Evolutionary conservation across 2,113 vertebrate genomes (phyloP).

Genomic region (Dicentrarchus labrax): DNA sequence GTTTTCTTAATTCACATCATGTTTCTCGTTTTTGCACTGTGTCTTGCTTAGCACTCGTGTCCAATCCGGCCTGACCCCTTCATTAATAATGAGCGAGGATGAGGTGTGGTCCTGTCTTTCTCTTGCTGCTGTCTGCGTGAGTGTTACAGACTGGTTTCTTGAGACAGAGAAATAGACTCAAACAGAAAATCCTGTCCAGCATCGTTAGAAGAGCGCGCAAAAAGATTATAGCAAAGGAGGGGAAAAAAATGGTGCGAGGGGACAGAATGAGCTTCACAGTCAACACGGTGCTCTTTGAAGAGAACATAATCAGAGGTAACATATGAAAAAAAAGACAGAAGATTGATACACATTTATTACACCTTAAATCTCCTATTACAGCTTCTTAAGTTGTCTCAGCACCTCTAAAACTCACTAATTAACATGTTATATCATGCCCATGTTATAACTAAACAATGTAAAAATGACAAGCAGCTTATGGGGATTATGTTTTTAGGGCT

Average conservation of each 20-base stretch:
- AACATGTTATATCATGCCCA: too few relatives aligned
- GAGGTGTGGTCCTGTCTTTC: slow-evolving; percentile 25
- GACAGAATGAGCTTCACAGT: not conserved
- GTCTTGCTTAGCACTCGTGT: slow-evolving; percentile 6
- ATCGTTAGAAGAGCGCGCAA: not conserved
- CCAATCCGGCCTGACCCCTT: slow-evolving; percentile 22
- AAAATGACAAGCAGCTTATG: too few relatives aligned
- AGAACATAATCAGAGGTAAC: not conserved
- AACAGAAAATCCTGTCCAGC: not conserved
- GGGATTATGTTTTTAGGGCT: too few relatives aligned
- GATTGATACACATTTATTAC: too few relatives aligned
- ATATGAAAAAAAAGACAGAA: not conserved
- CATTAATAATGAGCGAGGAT: slow-evolving; percentile 47
- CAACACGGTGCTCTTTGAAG: slow-evolving; percentile 4
- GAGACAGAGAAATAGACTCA: slow-evolving; percentile 30
- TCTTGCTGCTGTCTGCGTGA: not conserved
- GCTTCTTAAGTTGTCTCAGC: too few relatives aligned
- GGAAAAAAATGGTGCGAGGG: not conserved
- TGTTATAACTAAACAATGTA: too few relatives aligned
- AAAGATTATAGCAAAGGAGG: not conserved
- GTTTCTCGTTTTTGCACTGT: slow-evolving; percentile 6
- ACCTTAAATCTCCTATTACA: too few relatives aligned
- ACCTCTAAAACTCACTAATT: too few relatives aligned
- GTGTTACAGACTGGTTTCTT: slow-evolving; percentile 14
- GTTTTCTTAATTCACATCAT: slow-evolving; percentile 28